Evolutionary conservation across 2,797 vertebrate species (phyloP), one percentile per base, ranked within the genome.

Genomic region (Sebastes wilsoni): DNA sequence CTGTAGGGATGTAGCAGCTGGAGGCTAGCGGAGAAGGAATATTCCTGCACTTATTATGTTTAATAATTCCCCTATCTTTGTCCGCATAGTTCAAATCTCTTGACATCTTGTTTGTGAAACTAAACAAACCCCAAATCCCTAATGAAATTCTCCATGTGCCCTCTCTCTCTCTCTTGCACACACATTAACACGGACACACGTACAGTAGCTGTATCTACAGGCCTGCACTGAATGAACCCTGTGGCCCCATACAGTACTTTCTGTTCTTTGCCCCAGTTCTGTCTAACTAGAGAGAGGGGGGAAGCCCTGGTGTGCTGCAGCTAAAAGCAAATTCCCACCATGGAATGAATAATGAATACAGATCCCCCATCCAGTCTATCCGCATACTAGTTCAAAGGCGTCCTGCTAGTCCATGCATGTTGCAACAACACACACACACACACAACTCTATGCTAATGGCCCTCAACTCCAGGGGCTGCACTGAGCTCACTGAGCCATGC

Each of bases 321-420:
- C 93, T 94, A 91, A 92, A 93, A 93, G 90, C 91, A 54, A 69
- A 77, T 66, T 75, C 79, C 76, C 82, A 80, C 89, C 84, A 84
- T 25, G 64, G 73, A 79, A 90, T 94, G 86, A 94, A 95, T 95
- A 92, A 95, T 95, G 88, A 91, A 95, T 93, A 72, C 81, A 86
- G 88, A 90, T 89, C 87, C 85, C 82, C 82, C 78, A 88, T 85
- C 75, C 78, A 83, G 81, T 82, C 85, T 79, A 80, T 86, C 65
- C 3, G 66, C 86, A 86, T 59, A 61, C 80, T 80, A 88, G 89
- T 93, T 94, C 91, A 94, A 94, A 95, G 90, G 64, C 81, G 1
- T 75, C 77, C 61, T 83, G 87, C 87, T 80, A 82, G 82, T 42
- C 84, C 85, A 88, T 84, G 93, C 92, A 88, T 91, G 86, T 93